Base-by-base conservation (phyloP, 2,797 vertebrate genomes). In the Anabacerthia variegaticeps region DNA sequence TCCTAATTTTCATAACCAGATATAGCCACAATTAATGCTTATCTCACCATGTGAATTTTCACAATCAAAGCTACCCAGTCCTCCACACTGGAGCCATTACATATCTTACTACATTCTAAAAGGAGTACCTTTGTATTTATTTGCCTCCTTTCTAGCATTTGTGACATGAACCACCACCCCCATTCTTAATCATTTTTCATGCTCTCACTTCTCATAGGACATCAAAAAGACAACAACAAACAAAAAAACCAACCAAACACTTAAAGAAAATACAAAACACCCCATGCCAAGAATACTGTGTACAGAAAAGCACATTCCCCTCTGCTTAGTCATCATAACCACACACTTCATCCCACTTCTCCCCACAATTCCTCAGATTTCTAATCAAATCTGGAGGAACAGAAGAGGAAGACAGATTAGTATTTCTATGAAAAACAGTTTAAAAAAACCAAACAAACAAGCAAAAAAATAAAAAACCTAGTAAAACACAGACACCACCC, bases 351-450 rank as follows among this genome's bases (percentile, higher is more conserved):
- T 39, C 32, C 67, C 49, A 19, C 6, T 95, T 78, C 46, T 52
- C 13, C 77, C 82, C 66, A 88, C 71, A 93, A 82, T 30, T 81
- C 55, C 24, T 37, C 30, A 69, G 54, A 75, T 18, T 56, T 93
- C 41, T 91, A 92, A 95, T 93, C 92, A 92, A 95, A 95, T 59
- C 84, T 77, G 32, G 39, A 81, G 12, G 17, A 94, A 65, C 8
- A 82, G 12, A 73, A 62, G 18, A 78, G 37, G 81, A 74, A 86
- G 51, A 72, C 52, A 85, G 80, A 76, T 49, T 24, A 80, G 68
- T 73, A 66, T 95, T 84, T 76, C 91, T 91, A 46, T 55, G 83
- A 96, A 88, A 37, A 92, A 19, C 2, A 83, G 11, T 17, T 52
- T 46, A 7, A 54, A 48, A 74, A 49, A 36, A 54, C 12, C 32